Percentiles rank a stretch among this genome's conserved stretches.
phyloP scores from a whole-genome alignment of 2,113 vertebrate species.

The Pan paniscus region DNA sequence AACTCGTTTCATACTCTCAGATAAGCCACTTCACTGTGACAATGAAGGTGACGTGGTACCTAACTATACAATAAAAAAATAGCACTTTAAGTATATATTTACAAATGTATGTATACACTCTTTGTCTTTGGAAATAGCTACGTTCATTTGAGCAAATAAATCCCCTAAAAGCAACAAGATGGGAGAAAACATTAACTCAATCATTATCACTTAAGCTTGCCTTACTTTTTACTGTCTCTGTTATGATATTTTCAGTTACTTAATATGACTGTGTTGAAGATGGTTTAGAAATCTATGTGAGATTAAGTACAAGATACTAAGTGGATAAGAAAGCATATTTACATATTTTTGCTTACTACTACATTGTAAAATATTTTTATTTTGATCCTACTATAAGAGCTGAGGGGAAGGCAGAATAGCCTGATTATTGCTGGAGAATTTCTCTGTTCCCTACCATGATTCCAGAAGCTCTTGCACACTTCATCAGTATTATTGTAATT shows the following conservation, averaged over 20 bases:
- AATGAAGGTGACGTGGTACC: not conserved
- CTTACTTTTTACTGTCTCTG: constrained; percentile 69
- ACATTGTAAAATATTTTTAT: constrained; percentile 77
- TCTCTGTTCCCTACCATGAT: constrained; percentile 90
- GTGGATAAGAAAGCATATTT: constrained; percentile 75
- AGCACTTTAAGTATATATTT: not conserved
- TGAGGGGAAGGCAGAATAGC: constrained; percentile 85
- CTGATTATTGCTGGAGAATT: constrained; percentile 90
- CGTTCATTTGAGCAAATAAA: constrained; percentile 52
- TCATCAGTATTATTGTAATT: constrained; percentile 98
- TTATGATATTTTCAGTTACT: constrained; percentile 69
- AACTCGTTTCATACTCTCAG: constrained; percentile 31
- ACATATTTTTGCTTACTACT: constrained; percentile 76
- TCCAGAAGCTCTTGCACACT: constrained; percentile 93
- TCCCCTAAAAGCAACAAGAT: constrained; percentile 3
- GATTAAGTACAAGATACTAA: constrained; percentile 69
- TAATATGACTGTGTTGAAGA: constrained; percentile 56
- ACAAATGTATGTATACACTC: not conserved
- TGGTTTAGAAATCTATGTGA: constrained; percentile 61
- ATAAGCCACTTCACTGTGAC: not conserved
- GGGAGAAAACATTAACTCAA: constrained; percentile 13
- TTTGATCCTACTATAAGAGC: constrained; percentile 80
- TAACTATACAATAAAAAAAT: not conserved
- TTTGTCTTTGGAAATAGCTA: not conserved
- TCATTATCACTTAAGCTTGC: constrained; percentile 42